Evolutionary conservation across 2,888 invertebrate genomes (phyloP).

Genomic region (Phortica okadai): DNA sequence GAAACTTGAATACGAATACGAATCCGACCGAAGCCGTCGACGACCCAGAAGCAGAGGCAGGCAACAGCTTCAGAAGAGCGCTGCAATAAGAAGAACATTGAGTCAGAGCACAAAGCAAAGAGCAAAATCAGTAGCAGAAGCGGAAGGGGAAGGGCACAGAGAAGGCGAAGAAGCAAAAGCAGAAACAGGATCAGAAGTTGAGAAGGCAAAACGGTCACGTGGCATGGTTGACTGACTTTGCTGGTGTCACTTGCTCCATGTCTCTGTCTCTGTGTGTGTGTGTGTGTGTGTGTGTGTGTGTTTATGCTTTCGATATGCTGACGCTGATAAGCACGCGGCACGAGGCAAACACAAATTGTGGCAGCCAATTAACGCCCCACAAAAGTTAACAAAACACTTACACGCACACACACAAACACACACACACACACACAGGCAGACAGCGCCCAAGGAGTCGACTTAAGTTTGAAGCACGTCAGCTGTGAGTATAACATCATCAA

Average conservation of each 20-base stretch:
- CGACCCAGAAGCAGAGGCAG: too few species aligned
- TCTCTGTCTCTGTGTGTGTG: not conserved
- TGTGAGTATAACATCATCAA: not conserved
- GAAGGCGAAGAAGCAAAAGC: not conserved
- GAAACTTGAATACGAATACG: too few species aligned
- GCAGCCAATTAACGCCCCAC: slow-evolving; percentile 66
- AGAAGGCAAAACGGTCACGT: too few species aligned
- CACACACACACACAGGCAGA: too few species aligned
- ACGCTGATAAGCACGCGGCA: slow-evolving; percentile 59
- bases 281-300: slow-evolving; percentile 24
- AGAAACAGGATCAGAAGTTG: not conserved
- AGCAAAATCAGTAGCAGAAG: not conserved
- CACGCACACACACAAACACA: too few species aligned
- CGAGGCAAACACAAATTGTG: slow-evolving; percentile 66
- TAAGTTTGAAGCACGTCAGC: too few species aligned
- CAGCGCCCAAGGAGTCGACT: too few species aligned
- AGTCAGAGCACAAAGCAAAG: slow-evolving; percentile 24
- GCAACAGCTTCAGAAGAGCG: too few species aligned
- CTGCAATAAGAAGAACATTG: too few species aligned
- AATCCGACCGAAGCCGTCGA: too few species aligned
- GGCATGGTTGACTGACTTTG: not conserved
- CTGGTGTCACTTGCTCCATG: not conserved
- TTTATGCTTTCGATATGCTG: not conserved
- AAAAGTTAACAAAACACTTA: slow-evolving; percentile 40
- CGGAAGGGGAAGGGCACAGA: too few species aligned